Base-by-base conservation (phyloP, 2,113 vertebrate species). In the Erinaceus europaeus region DNA sequence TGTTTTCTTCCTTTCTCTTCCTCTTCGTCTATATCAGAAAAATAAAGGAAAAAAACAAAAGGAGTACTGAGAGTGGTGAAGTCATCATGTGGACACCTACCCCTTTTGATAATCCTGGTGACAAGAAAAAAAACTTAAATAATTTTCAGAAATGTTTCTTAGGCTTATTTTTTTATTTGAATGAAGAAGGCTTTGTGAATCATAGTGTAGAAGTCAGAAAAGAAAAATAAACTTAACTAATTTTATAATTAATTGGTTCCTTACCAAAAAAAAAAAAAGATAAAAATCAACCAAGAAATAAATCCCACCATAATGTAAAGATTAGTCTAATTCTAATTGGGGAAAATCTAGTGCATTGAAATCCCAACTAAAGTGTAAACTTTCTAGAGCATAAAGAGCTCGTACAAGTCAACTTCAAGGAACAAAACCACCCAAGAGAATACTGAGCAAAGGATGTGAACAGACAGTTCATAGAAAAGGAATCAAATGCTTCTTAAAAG, bases 401-500 rank as follows among this genome's bases (percentile, higher is more conserved):
- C 34, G 68, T 78, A 69, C 2, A 57, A 67, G 42, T 74, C 13
- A n/a, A 69, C 83, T 89, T 79, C 71, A 74, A 80, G 84, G 5
- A 59, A 21, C 5, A 84, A 46, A 73, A 48, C 29, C 59, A 74
- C 57, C 64, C 55, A 42, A 8, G n/a, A 69, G 20, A 89, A n/a
- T 71, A 81, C 64, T 32, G 42, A 86, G 20, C 71, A 73, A 82
- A 67, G 46, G 12, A 53, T 55, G 27, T 72, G 44, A 76, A 64
- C n/a, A 52, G 17, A 82, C 1, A 89, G 57, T 79, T 71, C 83
- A 34, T 20, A 57, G 61, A 79, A 81, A 84, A 88, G 21, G 42
- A 71, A 84, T 75, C 52, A 69, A 78, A 88, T 59, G 5, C 21
- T 84, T 80, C 55, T 53, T 71, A 36, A 80, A 84, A 50, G 10